These are phyloP conservation scores for Edolisoma coerulescens DNA, from an alignment of 2,113 vertebrate genomes.

Conservation along the genomic window DNA sequence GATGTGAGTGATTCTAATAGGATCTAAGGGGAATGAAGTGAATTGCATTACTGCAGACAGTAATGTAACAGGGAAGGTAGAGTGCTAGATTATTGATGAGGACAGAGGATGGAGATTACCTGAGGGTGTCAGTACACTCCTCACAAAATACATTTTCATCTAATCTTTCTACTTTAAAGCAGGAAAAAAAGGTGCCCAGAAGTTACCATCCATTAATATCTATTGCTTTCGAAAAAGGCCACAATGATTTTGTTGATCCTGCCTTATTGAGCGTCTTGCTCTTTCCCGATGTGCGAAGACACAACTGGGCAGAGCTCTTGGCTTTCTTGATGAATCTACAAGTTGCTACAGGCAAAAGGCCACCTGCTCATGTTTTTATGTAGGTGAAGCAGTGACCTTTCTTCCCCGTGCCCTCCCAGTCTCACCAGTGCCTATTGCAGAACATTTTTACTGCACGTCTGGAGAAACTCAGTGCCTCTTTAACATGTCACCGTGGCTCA, in stretches of 20 bases:
- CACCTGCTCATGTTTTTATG: background rate
- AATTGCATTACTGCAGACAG: slow-evolving; percentile 50
- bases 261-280: background rate
- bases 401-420: background rate
- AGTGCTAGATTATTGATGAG: slow-evolving; percentile 54
- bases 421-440: background rate
- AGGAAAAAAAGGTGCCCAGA: background rate
- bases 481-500: background rate
- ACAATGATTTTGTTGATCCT: background rate
- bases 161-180: slow-evolving; percentile 28
- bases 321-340: background rate
- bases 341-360: background rate
- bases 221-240: background rate
- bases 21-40: slow-evolving; percentile 34
- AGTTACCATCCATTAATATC: slow-evolving; percentile 28
- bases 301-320: background rate
- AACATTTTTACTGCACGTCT: background rate
- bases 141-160: slow-evolving; percentile 46
- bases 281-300: background rate
- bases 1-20: slow-evolving; percentile 32
- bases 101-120: slow-evolving; percentile 50
- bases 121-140: slow-evolving; percentile 33
- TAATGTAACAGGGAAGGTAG: background rate
- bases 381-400: background rate
- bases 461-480: background rate